Evolutionary conservation across 2,797 vertebrate genomes (phyloP).

Genomic region (Selene dorsalis): DNA sequence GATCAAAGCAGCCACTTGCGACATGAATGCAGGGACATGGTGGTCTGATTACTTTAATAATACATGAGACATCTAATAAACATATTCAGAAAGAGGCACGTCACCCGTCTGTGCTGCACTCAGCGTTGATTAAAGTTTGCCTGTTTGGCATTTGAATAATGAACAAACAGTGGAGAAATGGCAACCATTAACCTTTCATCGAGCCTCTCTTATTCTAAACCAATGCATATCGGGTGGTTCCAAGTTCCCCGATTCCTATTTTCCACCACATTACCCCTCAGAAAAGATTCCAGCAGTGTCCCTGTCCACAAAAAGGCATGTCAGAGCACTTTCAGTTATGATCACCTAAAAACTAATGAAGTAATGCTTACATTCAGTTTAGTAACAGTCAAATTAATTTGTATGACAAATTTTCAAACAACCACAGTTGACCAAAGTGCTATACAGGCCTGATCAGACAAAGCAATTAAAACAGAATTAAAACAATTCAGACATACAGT

Average conservation of each 20-base stretch:
- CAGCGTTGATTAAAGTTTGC: slow-evolving; percentile 85
- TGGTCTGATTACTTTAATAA: slow-evolving; percentile 87
- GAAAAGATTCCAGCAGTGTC: slow-evolving; percentile 40
- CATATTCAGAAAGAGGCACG: slow-evolving; percentile 77
- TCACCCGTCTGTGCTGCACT: slow-evolving; percentile 71
- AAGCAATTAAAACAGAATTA: no score
- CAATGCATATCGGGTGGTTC: slow-evolving; percentile 54
- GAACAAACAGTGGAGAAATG: slow-evolving; percentile 84
- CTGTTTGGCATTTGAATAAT: slow-evolving; percentile 89
- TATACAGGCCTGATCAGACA: no score
- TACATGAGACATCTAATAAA: slow-evolving; percentile 86
- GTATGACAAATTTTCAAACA: no score
- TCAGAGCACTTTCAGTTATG: slow-evolving; percentile 22
- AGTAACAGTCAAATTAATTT: no score
- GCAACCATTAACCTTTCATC: slow-evolving; percentile 86
- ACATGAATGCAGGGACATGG: slow-evolving; percentile 73
- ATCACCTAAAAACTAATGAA: neutral
- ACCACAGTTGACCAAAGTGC: no score
- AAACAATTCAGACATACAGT: no score
- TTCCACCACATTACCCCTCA: slow-evolving; percentile 65
- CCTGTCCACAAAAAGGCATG: slow-evolving; percentile 36
- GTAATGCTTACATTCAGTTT: neutral
- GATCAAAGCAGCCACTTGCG: slow-evolving; percentile 72
- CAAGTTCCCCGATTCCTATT: slow-evolving; percentile 56
- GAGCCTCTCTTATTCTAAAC: slow-evolving; percentile 73